Evolutionary conservation across 2,797 vertebrate species (phyloP).

Genomic region (Sternotherus odoratus): DNA sequence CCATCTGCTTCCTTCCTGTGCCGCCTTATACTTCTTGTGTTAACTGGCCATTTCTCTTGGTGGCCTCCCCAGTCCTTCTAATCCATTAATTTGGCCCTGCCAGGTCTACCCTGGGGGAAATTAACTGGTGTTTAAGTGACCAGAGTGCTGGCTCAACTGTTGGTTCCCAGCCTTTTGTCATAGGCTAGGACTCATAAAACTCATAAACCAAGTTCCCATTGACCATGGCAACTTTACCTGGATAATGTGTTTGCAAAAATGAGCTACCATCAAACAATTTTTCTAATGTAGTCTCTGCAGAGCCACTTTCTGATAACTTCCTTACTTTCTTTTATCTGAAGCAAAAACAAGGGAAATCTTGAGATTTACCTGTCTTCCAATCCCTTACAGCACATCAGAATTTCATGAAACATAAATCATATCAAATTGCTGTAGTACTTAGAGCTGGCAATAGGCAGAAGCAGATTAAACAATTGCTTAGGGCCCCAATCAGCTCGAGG

Average conservation of each 20-base stretch:
- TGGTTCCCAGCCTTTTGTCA: not conserved
- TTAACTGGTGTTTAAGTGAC: not conserved
- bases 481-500: not conserved
- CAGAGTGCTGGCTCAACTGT: not conserved
- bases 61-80: no score
- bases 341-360: constrained; percentile 14
- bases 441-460: not conserved
- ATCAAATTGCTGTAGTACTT: not conserved
- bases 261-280: not conserved
- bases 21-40: no score
- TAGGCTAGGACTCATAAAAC: not conserved
- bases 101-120: not conserved
- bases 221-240: not conserved
- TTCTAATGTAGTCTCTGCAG: not conserved
- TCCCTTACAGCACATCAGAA: not conserved
- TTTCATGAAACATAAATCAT: not conserved
- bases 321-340: not conserved
- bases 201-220: not conserved
- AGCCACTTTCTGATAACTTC: not conserved
- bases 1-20: no score
- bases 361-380: not conserved
- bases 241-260: not conserved
- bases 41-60: no score
- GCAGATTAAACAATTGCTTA: not conserved
- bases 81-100: no score